Conservation (phyloP, 2,888 invertebrate genomes). For the Dascillus cervinus region DNA sequence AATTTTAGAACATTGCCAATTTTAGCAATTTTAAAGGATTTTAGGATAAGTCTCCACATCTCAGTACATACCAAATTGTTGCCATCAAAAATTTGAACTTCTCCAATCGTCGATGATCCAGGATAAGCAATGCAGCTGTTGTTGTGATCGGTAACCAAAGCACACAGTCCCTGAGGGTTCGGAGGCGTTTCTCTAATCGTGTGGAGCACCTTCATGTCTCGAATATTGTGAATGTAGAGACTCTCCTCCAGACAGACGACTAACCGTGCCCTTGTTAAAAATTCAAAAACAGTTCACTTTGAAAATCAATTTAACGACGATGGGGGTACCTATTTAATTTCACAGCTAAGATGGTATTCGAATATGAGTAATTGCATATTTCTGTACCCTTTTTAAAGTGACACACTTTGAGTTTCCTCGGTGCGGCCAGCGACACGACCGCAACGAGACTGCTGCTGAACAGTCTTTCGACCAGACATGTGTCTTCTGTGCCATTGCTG, state of each 20-base stretch:
- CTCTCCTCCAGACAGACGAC: constrained; percentile 97
- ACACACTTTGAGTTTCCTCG: constrained; percentile 87
- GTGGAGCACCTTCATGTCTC: constrained; percentile 96
- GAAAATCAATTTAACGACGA: constrained; percentile 19
- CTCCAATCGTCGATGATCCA: constrained; percentile 86
- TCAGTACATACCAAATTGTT: constrained; percentile 64
- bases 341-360: constrained; percentile 92
- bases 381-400: constrained; percentile 97
- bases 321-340: constrained; percentile 88
- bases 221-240: constrained; percentile 96
- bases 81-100: constrained; percentile 93
- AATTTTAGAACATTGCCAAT: too few species aligned
- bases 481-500: constrained; percentile 76
- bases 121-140: constrained; percentile 96
- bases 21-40: too few species aligned
- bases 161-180: constrained; percentile 88
- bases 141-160: constrained; percentile 75
- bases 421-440: constrained; percentile 84
- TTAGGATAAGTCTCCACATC: background rate
- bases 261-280: constrained; percentile 63
- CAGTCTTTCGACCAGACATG: constrained; percentile 88
- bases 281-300: too few species aligned
- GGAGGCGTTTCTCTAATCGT: constrained; percentile 97
- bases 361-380: constrained; percentile 92
- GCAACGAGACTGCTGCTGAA: constrained; percentile 97